Evolutionary conservation across 1,140 invertebrate species (phyloP), one percentile per base, ranked within the genome.

Genomic region (Monomorium pharaonis): DNA sequence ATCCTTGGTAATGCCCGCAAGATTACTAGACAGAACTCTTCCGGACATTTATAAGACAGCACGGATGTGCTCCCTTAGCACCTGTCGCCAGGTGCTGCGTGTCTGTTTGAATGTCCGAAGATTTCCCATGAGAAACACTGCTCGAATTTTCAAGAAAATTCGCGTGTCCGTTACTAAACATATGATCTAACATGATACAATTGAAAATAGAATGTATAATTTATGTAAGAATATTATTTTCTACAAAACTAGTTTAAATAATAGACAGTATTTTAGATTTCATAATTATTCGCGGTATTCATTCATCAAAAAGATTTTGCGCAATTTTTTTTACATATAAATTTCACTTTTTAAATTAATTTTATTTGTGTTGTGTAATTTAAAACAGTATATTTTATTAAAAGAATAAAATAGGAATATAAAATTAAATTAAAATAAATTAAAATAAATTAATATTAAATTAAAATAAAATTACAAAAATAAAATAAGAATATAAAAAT

Each of bases 61-160:
- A 42, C n/a, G 37, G 2, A n/a, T 62, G 47, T 81, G 80, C 67
- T 86, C 72, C 84, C 86, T 58, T 47, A 58, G 51, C 92, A 93
- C 88, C 90, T 93, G 93, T 87, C 92, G 92, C 81, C 93, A 93
- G 93, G 88, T 93, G 93, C 88, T 89, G 60, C 85, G 21, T 70
- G 70, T 78, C 87, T 88, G 85, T 88, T 89, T 30, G 54, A 74
- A 70, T 62, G 58, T 85, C 85, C 84, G 49, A 63, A 86, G 88
- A 87, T 89, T 89, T 90, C 83, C 87, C 76, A 67, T 30, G 69
- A 9, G 56, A 78, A 21, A 33, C 12, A 49, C 42, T 27, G n/a
- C 33, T 51, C 10, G 21, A 56, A 85, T 58, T 78, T 77, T 44
- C 21, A 77, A 77, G 51, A 69, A n/a, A 76, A 65, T 58, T 47